Conservation (phyloP, 2,888 invertebrate genomes). For the Stomorhina lunata region DNA sequence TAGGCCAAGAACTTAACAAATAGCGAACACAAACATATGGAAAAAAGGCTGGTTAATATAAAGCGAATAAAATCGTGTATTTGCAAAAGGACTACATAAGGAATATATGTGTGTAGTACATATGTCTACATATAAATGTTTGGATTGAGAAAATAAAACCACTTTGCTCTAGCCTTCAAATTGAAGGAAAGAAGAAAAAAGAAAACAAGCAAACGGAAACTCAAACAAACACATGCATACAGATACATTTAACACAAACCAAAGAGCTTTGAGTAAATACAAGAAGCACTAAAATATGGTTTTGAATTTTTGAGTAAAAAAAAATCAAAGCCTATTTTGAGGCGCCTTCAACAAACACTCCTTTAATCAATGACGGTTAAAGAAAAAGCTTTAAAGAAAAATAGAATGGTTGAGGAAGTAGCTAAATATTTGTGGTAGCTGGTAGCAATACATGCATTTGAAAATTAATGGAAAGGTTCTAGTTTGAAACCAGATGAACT, state of each 20-base stretch:
- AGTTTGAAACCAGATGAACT: too few species aligned
- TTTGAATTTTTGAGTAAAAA: background rate
- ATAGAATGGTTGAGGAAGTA: background rate
- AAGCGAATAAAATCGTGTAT: background rate
- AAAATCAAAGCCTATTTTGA: slow-evolving; percentile 12
- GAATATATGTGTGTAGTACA: background rate
- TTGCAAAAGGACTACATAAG: background rate
- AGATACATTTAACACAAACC: slow-evolving; percentile 4
- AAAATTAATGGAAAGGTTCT: too few species aligned
- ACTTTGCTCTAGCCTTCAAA: slow-evolving; percentile 22
- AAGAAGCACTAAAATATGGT: slow-evolving; percentile 8
- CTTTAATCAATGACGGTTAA: slow-evolving; percentile 37
- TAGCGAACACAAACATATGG: slow-evolving; percentile 24
- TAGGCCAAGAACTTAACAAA: slow-evolving; percentile 55
- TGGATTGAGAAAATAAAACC: background rate
- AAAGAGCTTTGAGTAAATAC: slow-evolving; percentile 6
- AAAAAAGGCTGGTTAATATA: slow-evolving; percentile 18
- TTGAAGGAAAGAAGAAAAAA: background rate
- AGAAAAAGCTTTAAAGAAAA: background rate
- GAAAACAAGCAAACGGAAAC: background rate
- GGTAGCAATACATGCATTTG: too few species aligned
- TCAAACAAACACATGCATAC: background rate
- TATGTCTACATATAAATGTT: too few species aligned
- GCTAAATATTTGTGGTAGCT: too few species aligned
- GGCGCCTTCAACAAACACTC: slow-evolving; percentile 37